Evolutionary conservation across 2,797 vertebrate species (phyloP).

Genomic region (Lagorchestes hirsutus): DNA sequence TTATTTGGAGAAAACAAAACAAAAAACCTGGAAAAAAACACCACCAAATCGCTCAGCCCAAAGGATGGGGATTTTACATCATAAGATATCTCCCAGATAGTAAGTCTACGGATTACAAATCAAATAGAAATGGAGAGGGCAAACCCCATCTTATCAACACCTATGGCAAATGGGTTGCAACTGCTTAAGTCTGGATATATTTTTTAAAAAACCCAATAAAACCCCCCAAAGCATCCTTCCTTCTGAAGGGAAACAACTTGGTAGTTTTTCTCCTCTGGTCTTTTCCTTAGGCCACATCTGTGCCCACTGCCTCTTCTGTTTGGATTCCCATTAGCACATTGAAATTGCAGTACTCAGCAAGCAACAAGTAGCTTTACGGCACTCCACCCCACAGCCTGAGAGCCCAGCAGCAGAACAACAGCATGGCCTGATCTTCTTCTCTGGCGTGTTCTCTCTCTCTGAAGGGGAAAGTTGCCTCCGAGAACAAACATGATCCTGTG

Average conservation of each 20-base stretch:
- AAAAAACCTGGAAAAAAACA: constrained; percentile 36
- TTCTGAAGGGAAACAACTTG: background rate
- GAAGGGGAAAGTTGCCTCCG: constrained; percentile 56
- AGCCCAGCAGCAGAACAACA: background rate
- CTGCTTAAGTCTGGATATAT: constrained; percentile 25
- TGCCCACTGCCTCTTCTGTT: background rate
- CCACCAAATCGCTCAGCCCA: constrained; percentile 74
- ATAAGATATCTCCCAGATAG: constrained; percentile 85
- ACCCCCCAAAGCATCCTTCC: fast-evolving
- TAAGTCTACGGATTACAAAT: background rate
- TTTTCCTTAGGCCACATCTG: background rate
- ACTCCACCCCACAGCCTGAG: background rate
- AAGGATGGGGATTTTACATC: constrained; percentile 85
- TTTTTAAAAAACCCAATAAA: background rate
- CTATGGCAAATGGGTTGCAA: constrained; percentile 58
- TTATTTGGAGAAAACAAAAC: constrained; percentile 85
- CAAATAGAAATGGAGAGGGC: constrained; percentile 62
- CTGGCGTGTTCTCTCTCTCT: background rate
- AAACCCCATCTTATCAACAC: constrained; percentile 60
- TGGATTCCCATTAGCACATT: constrained; percentile 46
- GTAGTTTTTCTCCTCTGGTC: background rate
- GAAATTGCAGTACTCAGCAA: constrained; percentile 40
- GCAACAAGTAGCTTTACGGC: constrained; percentile 39
- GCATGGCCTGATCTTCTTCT: background rate
- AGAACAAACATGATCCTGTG: constrained; percentile 52